Evolutionary conservation across 2,113 vertebrate genomes (phyloP).

Genomic region (Coreoperca whiteheadi): DNA sequence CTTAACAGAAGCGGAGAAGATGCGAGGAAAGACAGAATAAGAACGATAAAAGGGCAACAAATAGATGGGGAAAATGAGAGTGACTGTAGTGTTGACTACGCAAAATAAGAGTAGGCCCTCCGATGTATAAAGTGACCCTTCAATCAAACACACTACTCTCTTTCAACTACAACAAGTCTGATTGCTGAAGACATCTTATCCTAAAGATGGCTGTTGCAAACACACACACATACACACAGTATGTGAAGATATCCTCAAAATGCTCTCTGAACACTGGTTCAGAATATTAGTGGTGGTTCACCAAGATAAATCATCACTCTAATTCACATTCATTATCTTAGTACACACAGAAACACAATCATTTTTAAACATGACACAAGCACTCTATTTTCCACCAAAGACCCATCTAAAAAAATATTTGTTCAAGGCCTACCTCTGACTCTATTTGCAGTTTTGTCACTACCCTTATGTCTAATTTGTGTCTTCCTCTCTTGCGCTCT

Average conservation of each 20-base stretch:
- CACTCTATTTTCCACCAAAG: background rate
- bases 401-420: background rate
- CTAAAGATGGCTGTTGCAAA: slow-evolving; percentile 37
- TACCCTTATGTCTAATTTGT: background rate
- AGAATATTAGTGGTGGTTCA: slow-evolving; percentile 15
- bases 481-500: background rate
- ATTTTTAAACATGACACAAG: background rate
- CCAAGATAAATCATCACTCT: slow-evolving; percentile 15
- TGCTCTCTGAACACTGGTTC: slow-evolving; percentile 29
- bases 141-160: slow-evolving; percentile 74
- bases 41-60: slow-evolving; percentile 58
- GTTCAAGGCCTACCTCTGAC: background rate
- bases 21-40: slow-evolving; percentile 20
- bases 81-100: slow-evolving; percentile 58
- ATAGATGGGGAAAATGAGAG: slow-evolving; percentile 58
- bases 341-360: slow-evolving; percentile 11
- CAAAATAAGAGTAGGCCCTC: slow-evolving; percentile 61
- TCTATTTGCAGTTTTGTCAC: background rate
- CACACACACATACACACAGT: slow-evolving; percentile 4
- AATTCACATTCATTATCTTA: background rate
- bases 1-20: slow-evolving; percentile 29
- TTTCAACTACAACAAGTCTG: slow-evolving; percentile 59
- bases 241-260: slow-evolving; percentile 18
- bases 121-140: slow-evolving; percentile 76
- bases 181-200: slow-evolving; percentile 73